Evolutionary conservation across 1,140 invertebrate species (phyloP).

Genomic region (Conus betulinus): DNA sequence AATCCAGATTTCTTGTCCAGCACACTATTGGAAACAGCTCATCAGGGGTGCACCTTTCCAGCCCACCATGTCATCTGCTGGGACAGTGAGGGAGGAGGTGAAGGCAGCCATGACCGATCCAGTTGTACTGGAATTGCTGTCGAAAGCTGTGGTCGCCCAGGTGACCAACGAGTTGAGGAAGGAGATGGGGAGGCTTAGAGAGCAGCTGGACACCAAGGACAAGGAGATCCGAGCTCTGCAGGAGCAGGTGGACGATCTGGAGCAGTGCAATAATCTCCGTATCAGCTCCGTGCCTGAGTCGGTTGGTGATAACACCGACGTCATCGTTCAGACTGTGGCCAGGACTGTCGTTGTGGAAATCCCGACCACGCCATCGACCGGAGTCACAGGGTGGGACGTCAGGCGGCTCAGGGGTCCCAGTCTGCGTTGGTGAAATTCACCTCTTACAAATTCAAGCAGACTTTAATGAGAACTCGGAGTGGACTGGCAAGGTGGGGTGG

Average conservation of each 20-base stretch:
- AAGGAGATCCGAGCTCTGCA: neutral
- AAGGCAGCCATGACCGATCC: neutral
- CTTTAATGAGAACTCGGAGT: neutral
- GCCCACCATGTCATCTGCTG: no score
- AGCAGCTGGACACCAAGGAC: neutral
- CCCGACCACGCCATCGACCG: neutral
- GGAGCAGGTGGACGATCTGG: neutral
- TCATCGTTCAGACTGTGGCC: neutral
- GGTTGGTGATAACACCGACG: neutral
- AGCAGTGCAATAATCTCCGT: constrained; percentile 6
- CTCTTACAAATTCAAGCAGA: neutral
- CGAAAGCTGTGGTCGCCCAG: neutral
- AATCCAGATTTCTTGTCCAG: neutral
- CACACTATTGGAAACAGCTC: neutral
- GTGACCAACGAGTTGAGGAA: neutral
- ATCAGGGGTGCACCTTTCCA: no score
- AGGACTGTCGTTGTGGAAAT: neutral
- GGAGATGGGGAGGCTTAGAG: neutral
- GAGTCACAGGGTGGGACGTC: neutral
- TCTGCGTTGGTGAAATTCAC: neutral
- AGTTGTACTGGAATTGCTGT: neutral
- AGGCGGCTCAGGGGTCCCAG: neutral
- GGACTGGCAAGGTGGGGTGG: neutral
- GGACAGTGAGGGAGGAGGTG: neutral
- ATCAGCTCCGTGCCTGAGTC: neutral